Percentiles rank a stretch among this genome's conserved stretches.
phyloP scores from a whole-genome alignment of 2,888 invertebrate species.

The Lasioglossum leucozonium region DNA sequence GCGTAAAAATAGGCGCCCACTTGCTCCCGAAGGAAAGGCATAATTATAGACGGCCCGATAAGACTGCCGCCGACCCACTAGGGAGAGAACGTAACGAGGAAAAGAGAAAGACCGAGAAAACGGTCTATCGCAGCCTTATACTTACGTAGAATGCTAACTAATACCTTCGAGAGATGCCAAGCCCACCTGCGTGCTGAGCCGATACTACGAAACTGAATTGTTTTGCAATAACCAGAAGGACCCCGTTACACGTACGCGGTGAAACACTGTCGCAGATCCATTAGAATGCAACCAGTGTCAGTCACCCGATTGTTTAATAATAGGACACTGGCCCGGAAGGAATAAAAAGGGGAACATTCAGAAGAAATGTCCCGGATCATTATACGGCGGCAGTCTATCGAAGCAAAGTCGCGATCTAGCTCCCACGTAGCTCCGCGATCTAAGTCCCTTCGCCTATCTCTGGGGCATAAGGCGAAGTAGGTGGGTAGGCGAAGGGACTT shows the following conservation, averaged over 20 bases:
- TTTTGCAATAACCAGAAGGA: conserved; percentile 67
- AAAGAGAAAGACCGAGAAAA: conserved; percentile 47
- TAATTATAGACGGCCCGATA: conserved; percentile 57
- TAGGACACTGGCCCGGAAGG: conserved; percentile 24
- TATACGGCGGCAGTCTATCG: too few relatives aligned
- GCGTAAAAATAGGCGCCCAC: conserved; percentile 71
- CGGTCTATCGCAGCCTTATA: conserved; percentile 39
- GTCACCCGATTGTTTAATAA: conserved; percentile 48
- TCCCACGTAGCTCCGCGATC: too few relatives aligned
- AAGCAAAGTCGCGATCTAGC: too few relatives aligned
- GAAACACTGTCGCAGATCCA: conserved; percentile 58
- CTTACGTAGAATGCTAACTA: conserved; percentile 58
- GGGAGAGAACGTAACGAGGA: conserved; percentile 29
- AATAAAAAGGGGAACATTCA: neutral
- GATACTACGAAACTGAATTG: conserved; percentile 54
- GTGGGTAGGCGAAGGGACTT: too few relatives aligned
- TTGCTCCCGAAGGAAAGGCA: conserved; percentile 59
- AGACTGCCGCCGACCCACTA: conserved; percentile 26
- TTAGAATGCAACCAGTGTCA: conserved; percentile 55
- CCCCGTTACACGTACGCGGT: conserved; percentile 53
- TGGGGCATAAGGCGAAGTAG: too few relatives aligned
- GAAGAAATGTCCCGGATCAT: neutral
- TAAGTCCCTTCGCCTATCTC: too few relatives aligned
- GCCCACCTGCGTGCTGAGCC: conserved; percentile 56
- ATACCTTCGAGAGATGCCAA: conserved; percentile 58